These are phyloP conservation scores for Hirudo medicinalis DNA, from an alignment of 1,140 invertebrate species.

Conservation along the genomic window DNA sequence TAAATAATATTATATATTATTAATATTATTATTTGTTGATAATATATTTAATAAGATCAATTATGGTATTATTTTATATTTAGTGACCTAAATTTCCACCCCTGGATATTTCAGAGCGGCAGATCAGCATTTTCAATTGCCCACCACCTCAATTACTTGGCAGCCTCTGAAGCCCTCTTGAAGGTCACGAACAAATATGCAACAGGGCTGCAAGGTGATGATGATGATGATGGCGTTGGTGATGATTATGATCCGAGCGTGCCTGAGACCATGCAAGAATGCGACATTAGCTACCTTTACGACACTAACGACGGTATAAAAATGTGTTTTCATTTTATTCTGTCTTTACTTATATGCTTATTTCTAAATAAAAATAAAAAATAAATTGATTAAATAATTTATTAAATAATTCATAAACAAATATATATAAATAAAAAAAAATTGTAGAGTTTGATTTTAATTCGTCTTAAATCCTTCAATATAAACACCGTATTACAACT, in stretches of 20 bases:
- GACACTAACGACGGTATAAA: background rate
- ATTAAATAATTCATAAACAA: too few species aligned
- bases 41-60: too few species aligned
- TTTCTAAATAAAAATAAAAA: too few species aligned
- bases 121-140: background rate
- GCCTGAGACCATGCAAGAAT: slow-evolving; percentile 5
- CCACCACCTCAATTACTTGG: background rate
- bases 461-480: too few species aligned
- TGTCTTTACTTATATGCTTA: too few species aligned
- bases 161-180: background rate
- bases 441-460: too few species aligned
- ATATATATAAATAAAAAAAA: too few species aligned
- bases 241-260: background rate
- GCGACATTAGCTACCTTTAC: background rate
- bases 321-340: too few species aligned
- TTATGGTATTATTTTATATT: too few species aligned
- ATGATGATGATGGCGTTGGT: background rate
- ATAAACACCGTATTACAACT: too few species aligned
- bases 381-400: too few species aligned
- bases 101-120: background rate
- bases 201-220: background rate
- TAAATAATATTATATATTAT: background rate
- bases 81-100: background rate
- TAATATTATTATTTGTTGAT: slow-evolving; percentile 8
- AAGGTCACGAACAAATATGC: background rate